Base-by-base conservation (phyloP, 2,888 invertebrate species). In the Eudemis profundana region DNA sequence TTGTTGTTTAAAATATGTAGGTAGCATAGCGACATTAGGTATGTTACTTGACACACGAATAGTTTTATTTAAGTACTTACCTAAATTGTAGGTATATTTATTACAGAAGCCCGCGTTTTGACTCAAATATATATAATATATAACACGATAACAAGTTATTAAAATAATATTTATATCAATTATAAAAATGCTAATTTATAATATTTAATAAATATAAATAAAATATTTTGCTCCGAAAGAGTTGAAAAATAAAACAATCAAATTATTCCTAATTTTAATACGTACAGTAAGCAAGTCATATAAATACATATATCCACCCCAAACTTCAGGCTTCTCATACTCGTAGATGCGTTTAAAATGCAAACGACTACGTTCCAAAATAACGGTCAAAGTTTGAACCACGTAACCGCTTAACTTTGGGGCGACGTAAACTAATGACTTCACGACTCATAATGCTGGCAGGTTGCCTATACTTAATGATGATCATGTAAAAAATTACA, bases 301-400 rank as follows among this genome's bases (percentile, higher is more conserved):
- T 21, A 21, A 12, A 21, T 21, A 44, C 4, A 21, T 19, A 15
- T 7, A 29, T 50, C 14, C 33, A 17, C 42, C 40, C 33, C 50
- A 42, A 50, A 57, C 44, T 64, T 54, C 10, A 27, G 46, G 62
- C 38, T 51, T 44, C 36, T 50, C 46, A 44, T 17, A 42, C 36
- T 50, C 46, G 36, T 17, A 42, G 38, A 23, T 36, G 21, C 29
- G 42, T 49, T 64, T 64, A 44, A 64, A 61, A 67, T 61, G 57
- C 51, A 66, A 68, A 66, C 19, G 42, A 23, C 17, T 17, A 57
- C 33, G 21, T 57, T 62, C 54, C 60, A 60, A 63, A 61, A 65
- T 62, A 56, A 66, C 36, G 59, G 42, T 57, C 67, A 53, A 56
- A 67, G 62, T 67, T 68, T 61, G 40, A 68, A 59, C 36, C 47